phyloP scores from a whole-genome alignment of 2,797 vertebrate species.

The Pantherophis vulpinus region DNA sequence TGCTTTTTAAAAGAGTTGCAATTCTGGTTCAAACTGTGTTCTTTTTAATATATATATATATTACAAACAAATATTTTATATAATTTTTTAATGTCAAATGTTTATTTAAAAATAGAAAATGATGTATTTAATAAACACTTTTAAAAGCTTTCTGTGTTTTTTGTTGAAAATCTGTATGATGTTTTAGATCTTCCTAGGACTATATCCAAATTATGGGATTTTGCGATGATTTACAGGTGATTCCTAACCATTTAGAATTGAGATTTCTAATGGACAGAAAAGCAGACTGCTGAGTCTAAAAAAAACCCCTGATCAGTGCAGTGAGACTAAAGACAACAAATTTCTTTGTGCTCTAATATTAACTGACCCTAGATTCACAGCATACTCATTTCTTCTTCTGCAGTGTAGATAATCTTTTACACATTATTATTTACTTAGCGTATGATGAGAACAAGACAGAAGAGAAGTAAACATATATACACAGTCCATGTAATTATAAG shows the following conservation, averaged over 20 bases:
- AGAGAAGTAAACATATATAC: too few species aligned
- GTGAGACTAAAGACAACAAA: neutral
- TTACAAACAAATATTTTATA: conserved; percentile 77
- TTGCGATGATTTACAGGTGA: too few species aligned
- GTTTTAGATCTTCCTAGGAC: neutral
- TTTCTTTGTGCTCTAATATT: neutral
- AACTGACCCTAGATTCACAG: neutral
- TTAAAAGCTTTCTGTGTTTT: neutral
- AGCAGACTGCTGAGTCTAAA: neutral
- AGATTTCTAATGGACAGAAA: neutral
- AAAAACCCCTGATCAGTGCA: neutral
- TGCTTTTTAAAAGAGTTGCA: conserved; percentile 12
- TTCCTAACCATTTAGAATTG: neutral
- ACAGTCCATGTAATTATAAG: neutral
- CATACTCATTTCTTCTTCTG: neutral
- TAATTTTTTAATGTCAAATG: conserved; percentile 65
- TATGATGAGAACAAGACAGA: too few species aligned
- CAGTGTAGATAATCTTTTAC: neutral
- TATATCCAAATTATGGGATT: neutral
- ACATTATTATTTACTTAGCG: neutral
- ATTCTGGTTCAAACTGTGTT: conserved; percentile 29
- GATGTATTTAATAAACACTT: conserved; percentile 72
- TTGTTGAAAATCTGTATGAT: neutral
- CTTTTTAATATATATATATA: conserved; percentile 41
- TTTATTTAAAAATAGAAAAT: conserved; percentile 75